phyloP scores from a whole-genome alignment of 2,113 vertebrate genomes.

The Pluvianellus socialis region DNA sequence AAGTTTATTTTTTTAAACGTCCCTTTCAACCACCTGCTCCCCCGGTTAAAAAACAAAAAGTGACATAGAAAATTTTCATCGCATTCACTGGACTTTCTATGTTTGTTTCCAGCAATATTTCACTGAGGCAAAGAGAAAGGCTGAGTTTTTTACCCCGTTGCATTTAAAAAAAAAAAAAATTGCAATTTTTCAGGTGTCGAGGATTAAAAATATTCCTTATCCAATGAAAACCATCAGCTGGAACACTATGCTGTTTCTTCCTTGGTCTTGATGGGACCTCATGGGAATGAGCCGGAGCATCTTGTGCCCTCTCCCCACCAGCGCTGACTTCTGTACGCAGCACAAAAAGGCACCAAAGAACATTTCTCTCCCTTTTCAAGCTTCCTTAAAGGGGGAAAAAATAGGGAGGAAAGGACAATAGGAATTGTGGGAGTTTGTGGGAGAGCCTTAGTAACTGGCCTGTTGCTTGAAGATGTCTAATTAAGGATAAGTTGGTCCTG shows the following conservation, averaged over 20 bases:
- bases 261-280: too few species aligned
- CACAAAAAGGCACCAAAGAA: neutral
- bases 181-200: neutral
- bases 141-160: neutral
- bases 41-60: neutral
- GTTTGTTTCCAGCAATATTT: neutral
- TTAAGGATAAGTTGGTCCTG: neutral
- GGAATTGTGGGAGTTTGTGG: too few species aligned
- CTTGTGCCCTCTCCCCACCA: neutral
- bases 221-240: neutral
- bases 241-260: neutral
- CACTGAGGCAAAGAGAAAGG: neutral
- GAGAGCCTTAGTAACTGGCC: neutral
- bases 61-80: neutral
- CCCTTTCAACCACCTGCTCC: neutral
- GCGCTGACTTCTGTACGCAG: neutral
- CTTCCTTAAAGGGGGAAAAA: neutral
- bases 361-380: neutral
- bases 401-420: neutral
- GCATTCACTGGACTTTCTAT: neutral
- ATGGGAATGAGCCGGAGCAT: neutral
- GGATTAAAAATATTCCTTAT: neutral
- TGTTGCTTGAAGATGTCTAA: neutral
- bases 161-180: neutral
- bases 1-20: constrained; percentile 25